These are phyloP conservation scores for Calameuta idolon DNA, from an alignment of 2,888 invertebrate genomes.

Conservation along the genomic window DNA sequence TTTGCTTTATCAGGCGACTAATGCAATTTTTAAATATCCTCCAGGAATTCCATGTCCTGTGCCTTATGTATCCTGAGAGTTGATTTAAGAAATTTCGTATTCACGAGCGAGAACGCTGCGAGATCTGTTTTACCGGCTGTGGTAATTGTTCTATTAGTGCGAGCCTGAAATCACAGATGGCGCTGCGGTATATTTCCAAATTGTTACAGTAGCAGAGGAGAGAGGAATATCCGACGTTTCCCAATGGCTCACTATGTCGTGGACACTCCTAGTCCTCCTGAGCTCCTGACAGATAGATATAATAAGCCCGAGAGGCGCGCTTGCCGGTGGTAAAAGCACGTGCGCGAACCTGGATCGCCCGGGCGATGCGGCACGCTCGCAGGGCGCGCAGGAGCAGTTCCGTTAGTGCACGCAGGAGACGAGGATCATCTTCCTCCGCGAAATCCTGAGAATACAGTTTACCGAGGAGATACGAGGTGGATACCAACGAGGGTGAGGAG, in stretches of 20 bases:
- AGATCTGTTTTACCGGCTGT: background rate
- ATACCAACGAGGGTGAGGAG: background rate
- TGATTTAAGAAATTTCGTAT: background rate
- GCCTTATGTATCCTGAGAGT: background rate
- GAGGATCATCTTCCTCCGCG: background rate
- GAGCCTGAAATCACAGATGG: background rate
- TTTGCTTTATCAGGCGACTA: constrained; percentile 46
- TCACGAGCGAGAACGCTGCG: background rate
- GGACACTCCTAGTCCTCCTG: background rate
- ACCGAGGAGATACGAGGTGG: background rate
- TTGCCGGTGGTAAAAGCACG: constrained; percentile 5
- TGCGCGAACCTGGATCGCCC: constrained; percentile 8
- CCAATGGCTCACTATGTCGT: background rate
- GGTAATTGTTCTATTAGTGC: background rate
- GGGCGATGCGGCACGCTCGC: constrained; percentile 2
- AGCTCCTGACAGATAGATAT: background rate
- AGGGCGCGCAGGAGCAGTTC: constrained; percentile 7
- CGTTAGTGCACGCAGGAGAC: background rate
- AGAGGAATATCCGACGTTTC: background rate
- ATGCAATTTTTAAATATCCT: background rate
- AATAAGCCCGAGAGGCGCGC: constrained; percentile 11
- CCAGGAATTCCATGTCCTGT: background rate
- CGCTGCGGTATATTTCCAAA: background rate
- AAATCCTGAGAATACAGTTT: background rate
- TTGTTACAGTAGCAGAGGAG: background rate